Evolutionary conservation across 2,888 invertebrate genomes (phyloP).

Genomic region (Agonopterix heracliana): DNA sequence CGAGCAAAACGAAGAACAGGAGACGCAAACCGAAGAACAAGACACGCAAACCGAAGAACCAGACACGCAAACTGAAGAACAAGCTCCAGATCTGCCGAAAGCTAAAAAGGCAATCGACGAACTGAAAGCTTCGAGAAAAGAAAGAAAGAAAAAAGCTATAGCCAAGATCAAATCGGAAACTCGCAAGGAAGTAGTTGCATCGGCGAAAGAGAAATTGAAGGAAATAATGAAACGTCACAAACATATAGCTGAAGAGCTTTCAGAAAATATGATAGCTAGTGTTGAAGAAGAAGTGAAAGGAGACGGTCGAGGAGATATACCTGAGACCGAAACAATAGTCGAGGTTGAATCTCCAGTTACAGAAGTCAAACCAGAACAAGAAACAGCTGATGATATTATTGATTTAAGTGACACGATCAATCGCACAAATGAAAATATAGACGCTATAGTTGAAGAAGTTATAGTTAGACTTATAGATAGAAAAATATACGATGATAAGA

Average conservation of each 20-base stretch:
- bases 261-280: conserved; percentile 34
- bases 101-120: conserved; percentile 49
- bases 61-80: conserved; percentile 12
- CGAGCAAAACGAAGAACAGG: conserved; percentile 5
- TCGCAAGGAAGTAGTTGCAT: conserved; percentile 63
- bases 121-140: conserved; percentile 44
- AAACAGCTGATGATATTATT: background rate
- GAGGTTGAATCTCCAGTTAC: conserved; percentile 10
- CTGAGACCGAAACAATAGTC: conserved; percentile 29
- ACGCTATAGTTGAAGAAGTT: conserved; percentile 68
- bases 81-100: conserved; percentile 28
- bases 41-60: background rate
- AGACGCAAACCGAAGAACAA: conserved; percentile 4
- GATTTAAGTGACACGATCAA: conserved; percentile 4
- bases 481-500: conserved; percentile 72
- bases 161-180: conserved; percentile 68
- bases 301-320: conserved; percentile 51
- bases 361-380: conserved; percentile 4
- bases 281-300: conserved; percentile 23
- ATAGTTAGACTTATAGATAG: conserved; percentile 63
- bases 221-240: conserved; percentile 70
- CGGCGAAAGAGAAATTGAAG: conserved; percentile 67
- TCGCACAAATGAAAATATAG: conserved; percentile 51
- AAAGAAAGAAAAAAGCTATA: conserved; percentile 60
- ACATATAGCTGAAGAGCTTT: conserved; percentile 54